These are phyloP conservation scores for Geophilus truncorum DNA, from an alignment of 2,888 invertebrate genomes.

Conservation along the genomic window DNA sequence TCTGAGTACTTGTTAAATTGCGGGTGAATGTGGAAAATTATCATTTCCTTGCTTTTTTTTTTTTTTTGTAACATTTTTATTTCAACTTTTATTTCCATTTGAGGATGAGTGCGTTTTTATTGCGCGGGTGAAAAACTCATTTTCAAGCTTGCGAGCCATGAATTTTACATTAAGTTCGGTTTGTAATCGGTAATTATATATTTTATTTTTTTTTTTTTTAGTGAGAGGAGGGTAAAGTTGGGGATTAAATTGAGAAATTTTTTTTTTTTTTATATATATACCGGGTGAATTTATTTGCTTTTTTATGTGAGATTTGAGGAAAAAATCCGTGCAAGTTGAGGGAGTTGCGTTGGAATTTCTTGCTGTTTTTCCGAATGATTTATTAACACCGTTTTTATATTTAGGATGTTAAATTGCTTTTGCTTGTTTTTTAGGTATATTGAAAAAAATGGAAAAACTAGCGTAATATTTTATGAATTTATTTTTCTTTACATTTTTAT, in stretches of 20 bases:
- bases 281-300: not conserved
- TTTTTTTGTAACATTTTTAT: not conserved
- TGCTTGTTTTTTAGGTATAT: not conserved
- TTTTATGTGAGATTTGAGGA: not conserved
- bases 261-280: not conserved
- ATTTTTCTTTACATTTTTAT: not conserved
- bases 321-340: not conserved
- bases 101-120: constrained; percentile 5
- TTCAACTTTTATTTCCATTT: not conserved
- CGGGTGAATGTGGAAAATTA: not conserved
- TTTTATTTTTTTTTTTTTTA: not conserved
- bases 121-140: constrained; percentile 2
- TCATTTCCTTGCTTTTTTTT: not conserved
- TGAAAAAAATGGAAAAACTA: not conserved
- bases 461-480: not conserved
- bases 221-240: not conserved
- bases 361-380: not conserved
- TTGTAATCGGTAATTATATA: not conserved
- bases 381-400: constrained; percentile 1
- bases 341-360: not conserved
- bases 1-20: not conserved
- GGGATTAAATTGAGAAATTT: not conserved
- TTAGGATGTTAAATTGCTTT: not conserved
- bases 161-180: not conserved
- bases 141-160: not conserved